phyloP scores from a whole-genome alignment of 2,888 invertebrate genomes.

The Ornithoptera alexandrae region DNA sequence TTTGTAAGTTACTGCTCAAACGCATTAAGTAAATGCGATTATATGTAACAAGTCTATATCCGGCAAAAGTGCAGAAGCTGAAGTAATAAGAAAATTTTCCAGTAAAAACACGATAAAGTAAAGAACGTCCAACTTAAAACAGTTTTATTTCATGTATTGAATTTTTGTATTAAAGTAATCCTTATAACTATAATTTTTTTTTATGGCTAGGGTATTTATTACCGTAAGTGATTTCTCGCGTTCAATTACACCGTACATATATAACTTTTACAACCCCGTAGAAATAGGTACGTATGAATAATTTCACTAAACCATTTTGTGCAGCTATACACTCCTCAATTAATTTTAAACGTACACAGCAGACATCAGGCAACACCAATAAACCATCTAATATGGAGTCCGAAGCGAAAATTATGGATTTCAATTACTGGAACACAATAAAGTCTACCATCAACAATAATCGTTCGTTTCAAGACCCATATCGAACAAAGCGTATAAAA shows the following conservation, averaged over 20 bases:
- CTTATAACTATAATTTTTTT: not conserved
- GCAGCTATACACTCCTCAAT: conserved; percentile 6
- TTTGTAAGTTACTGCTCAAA: too few species aligned
- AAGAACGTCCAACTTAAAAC: too few species aligned
- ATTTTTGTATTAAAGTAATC: not conserved
- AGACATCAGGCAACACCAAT: conserved; percentile 4
- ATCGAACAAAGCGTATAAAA: conserved; percentile 46
- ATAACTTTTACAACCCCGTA: not conserved
- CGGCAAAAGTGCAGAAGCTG: too few species aligned
- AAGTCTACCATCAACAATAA: conserved; percentile 27
- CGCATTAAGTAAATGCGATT: too few species aligned
- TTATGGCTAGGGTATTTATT: too few species aligned
- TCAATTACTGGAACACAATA: conserved; percentile 27
- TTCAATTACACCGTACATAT: not conserved
- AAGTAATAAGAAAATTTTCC: too few species aligned
- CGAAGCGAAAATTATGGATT: conserved; percentile 26
- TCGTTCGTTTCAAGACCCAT: conserved; percentile 36
- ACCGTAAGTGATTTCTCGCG: not conserved
- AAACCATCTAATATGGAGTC: conserved; percentile 5
- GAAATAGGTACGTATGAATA: not conserved
- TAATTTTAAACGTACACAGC: conserved; percentile 11
- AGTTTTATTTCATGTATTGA: too few species aligned
- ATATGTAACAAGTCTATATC: too few species aligned
- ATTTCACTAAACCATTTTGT: not conserved
- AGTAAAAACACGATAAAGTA: too few species aligned